These are phyloP conservation scores for Diphyllodes magnificus DNA, from an alignment of 2,113 vertebrate genomes.

Conservation along the genomic window DNA sequence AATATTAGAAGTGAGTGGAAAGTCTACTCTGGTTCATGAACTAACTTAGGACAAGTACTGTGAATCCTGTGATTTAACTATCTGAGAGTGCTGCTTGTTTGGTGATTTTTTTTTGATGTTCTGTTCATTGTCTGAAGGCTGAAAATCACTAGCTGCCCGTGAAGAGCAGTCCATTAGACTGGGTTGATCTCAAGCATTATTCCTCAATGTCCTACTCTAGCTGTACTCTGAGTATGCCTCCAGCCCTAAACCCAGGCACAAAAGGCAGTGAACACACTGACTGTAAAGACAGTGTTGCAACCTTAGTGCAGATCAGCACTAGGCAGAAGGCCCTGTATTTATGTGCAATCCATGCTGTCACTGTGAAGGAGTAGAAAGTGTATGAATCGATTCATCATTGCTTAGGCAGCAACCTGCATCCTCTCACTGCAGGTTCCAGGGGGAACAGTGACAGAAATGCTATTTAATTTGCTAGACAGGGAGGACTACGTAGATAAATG, in stretches of 20 bases:
- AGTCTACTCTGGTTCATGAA: background rate
- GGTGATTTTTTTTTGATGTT: background rate
- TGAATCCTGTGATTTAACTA: background rate
- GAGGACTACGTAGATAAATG: background rate
- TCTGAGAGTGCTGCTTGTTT: background rate
- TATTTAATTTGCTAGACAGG: background rate
- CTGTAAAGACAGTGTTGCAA: background rate
- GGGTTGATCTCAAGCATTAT: background rate
- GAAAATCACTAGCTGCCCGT: background rate
- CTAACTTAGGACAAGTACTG: background rate
- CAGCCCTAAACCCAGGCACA: background rate
- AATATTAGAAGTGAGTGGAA: background rate
- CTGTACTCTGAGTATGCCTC: background rate
- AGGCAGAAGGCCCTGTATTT: background rate
- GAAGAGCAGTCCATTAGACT: background rate
- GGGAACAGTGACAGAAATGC: background rate
- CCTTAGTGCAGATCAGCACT: background rate
- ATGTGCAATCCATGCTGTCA: background rate
- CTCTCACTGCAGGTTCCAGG: background rate
- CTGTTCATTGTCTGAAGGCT: background rate
- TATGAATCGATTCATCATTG: background rate
- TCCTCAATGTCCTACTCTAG: background rate
- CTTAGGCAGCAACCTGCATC: background rate
- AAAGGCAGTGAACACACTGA: background rate
- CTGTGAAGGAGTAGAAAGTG: background rate